Base-by-base conservation (phyloP, 30 jellyfish, hydroid and myxozoan genomes). In the Rhopilema esculentum region DNA sequence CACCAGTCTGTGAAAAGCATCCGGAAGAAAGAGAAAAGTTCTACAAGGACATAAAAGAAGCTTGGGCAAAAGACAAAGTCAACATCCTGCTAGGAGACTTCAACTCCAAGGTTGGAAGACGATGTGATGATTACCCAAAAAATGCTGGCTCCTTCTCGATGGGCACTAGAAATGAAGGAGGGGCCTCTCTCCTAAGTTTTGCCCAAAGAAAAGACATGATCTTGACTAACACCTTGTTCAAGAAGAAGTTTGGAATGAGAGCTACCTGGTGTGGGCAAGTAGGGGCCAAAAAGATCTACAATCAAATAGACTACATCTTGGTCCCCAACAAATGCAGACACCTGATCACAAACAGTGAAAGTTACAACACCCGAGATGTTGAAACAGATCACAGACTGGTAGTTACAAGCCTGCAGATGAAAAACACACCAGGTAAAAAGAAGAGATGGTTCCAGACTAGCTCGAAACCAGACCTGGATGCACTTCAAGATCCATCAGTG, bases 261-360 rank as follows among this genome's bases (percentile, higher is more conserved):
- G 28, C 28, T 26, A 64, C 75, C 32, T 70, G 82, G 82, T n/a
- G 61, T 20, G 33, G 50, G 63, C 82, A 26, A n/a, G 82, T 26
- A 24, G 82, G 33, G 28, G 62, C 27, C 25, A 21, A 29, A 1
- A 25, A 32, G 33, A 23, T 40, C 57, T 40, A 40, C 57, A 40
- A 70, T 70, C 82, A 70, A 30, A 23, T 70, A 20, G 82, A 70
- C 6, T 70, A 70, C 61, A 70, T 70, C 82, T 70, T 70, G 33
- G 82, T 70, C 62, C 51, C 50, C 27, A 25, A 70, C 50, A 70
- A 32, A 70, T 70, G 25, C 61, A 70, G 61, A 29, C 28, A 70
- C 61, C 50, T 20, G 27, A 32, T 70, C 50, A 70, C 28, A 70
- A 70, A 70, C 27, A 20, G 50, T 25, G 27, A 70, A 25, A 30